phyloP scores from a whole-genome alignment of 2,888 invertebrate species.

The Megaustenia siamemsis region DNA sequence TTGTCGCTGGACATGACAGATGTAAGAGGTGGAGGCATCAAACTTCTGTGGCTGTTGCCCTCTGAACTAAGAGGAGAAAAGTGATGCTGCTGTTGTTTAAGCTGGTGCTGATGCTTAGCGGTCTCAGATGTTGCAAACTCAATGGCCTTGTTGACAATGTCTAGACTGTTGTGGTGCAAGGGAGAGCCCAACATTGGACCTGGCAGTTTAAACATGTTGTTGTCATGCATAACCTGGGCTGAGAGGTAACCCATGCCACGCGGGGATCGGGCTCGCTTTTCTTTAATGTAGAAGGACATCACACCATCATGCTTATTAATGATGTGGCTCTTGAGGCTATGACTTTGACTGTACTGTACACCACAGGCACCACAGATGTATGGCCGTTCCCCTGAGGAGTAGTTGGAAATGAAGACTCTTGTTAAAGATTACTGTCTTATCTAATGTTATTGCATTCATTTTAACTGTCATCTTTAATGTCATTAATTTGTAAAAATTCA shows the following conservation, averaged over 20 bases:
- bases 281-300: slow-evolving; percentile 80
- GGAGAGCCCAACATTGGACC: slow-evolving; percentile 54
- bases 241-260: slow-evolving; percentile 74
- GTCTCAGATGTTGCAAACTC: slow-evolving; percentile 55
- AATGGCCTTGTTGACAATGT: slow-evolving; percentile 57
- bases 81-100: slow-evolving; percentile 40
- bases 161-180: slow-evolving; percentile 53
- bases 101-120: slow-evolving; percentile 28
- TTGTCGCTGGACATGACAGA: slow-evolving; percentile 5
- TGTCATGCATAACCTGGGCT: slow-evolving; percentile 67
- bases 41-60: slow-evolving; percentile 11
- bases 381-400: slow-evolving; percentile 76
- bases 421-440: too few relatives aligned
- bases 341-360: slow-evolving; percentile 80
- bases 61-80: slow-evolving; percentile 31
- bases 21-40: slow-evolving; percentile 42
- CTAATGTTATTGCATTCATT: too few relatives aligned
- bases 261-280: slow-evolving; percentile 76
- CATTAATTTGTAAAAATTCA: too few relatives aligned
- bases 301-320: slow-evolving; percentile 79
- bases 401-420: background rate
- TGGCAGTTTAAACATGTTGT: slow-evolving; percentile 68
- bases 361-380: slow-evolving; percentile 80
- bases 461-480: too few relatives aligned
- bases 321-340: slow-evolving; percentile 80